These are phyloP conservation scores for Dreissena rostriformis DNA, from an alignment of 1,140 invertebrate species.

Conservation along the genomic window DNA sequence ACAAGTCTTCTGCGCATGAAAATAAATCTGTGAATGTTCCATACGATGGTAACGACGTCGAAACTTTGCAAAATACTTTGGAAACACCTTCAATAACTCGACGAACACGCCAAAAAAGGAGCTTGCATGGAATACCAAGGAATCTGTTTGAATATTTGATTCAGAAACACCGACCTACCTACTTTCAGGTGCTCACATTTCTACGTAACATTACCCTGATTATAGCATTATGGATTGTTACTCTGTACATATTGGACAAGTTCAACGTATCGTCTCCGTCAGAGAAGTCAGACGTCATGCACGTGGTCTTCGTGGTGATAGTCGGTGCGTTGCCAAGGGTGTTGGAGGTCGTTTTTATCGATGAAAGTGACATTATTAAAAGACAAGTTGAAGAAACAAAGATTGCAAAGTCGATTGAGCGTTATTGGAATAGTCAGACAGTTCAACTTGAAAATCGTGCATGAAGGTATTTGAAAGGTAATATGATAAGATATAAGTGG, in stretches of 20 bases:
- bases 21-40: neutral
- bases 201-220: neutral
- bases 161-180: neutral
- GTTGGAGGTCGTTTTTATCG: conserved; percentile 6
- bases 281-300: conserved; percentile 15
- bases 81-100: neutral
- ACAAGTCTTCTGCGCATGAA: conserved; percentile 11
- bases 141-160: conserved; percentile 2
- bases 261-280: neutral
- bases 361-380: neutral
- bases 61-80: neutral
- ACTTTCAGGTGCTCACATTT: neutral
- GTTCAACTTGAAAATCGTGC: too few relatives aligned
- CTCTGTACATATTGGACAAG: neutral
- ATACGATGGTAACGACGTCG: neutral
- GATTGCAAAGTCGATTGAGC: neutral
- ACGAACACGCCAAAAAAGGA: neutral
- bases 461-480: too few relatives aligned
- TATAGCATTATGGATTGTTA: neutral
- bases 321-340: conserved; percentile 19
- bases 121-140: neutral
- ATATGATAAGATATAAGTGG: too few relatives aligned
- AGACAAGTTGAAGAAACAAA: conserved; percentile 6
- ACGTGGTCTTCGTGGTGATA: conserved; percentile 16
- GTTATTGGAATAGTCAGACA: neutral